These are phyloP conservation scores for Steinernema feltiae DNA, from an alignment of 1,140 invertebrate genomes.

Conservation along the genomic window DNA sequence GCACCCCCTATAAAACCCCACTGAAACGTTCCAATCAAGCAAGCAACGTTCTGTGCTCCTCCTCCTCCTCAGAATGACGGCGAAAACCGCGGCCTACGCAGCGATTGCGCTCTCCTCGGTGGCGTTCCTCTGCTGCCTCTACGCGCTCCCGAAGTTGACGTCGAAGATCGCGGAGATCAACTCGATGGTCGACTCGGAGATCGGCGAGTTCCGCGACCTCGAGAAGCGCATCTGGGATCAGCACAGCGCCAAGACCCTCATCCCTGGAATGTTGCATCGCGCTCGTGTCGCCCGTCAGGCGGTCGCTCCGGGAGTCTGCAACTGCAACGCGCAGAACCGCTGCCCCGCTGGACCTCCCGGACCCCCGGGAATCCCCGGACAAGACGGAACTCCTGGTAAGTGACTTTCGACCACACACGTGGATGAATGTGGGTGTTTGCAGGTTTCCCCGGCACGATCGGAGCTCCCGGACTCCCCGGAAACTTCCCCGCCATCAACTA, in stretches of 20 bases:
- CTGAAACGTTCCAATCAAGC: background rate
- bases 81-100: background rate
- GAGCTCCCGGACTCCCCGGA: constrained; percentile 4
- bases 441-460: background rate
- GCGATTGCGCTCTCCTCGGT: background rate
- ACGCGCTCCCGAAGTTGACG: constrained; percentile 7
- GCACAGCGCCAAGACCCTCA: background rate
- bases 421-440: background rate
- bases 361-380: background rate
- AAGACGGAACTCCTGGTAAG: background rate
- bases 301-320: background rate
- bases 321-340: constrained; percentile 4
- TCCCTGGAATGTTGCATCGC: background rate
- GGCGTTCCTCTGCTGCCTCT: background rate
- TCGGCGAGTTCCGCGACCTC: background rate
- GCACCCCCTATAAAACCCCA: background rate
- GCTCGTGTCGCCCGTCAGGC: background rate
- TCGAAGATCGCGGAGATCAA: background rate
- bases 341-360: constrained; percentile 8
- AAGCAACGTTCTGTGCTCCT: background rate
- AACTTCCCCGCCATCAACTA: constrained; percentile 16
- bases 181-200: background rate
- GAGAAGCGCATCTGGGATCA: background rate
- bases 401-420: background rate
- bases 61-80: background rate